Evolutionary conservation across 2,797 vertebrate species (phyloP).

Genomic region (Gobionotothen gibberifrons): DNA sequence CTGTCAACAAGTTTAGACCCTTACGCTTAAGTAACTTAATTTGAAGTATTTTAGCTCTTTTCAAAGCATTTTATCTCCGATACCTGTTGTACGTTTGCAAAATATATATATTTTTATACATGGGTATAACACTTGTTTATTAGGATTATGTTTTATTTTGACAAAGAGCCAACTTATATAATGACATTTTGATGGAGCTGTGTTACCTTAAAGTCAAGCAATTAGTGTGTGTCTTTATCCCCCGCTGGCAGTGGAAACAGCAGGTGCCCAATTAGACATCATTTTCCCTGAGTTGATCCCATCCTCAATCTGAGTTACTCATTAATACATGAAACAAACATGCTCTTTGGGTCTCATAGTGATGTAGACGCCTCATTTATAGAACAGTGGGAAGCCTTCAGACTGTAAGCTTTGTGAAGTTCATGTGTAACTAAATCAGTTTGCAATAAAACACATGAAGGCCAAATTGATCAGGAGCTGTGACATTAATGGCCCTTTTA

Average conservation of each 20-base stretch:
- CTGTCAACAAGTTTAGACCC: background rate
- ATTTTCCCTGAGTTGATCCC: constrained; percentile 23
- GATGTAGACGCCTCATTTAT: constrained; percentile 8
- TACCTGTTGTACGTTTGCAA: background rate
- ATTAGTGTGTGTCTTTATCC: constrained; percentile 48
- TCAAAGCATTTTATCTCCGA: background rate
- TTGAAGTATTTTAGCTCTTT: background rate
- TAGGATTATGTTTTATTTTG: constrained; percentile 15
- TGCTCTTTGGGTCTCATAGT: constrained; percentile 7
- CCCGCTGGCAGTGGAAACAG: constrained; percentile 34
- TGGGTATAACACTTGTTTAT: constrained; percentile 7
- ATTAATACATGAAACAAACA: constrained; percentile 25
- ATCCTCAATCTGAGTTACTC: constrained; percentile 15
- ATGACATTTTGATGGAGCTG: constrained; percentile 18
- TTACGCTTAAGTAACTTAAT: background rate
- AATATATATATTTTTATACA: background rate
- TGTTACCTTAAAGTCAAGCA: constrained; percentile 40
- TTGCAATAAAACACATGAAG: background rate
- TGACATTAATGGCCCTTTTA: constrained; percentile 8
- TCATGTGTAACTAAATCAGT: constrained; percentile 19
- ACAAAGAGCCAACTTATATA: constrained; percentile 23
- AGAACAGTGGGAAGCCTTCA: background rate
- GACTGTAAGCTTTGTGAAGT: constrained; percentile 1
- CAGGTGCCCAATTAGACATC: constrained; percentile 42
- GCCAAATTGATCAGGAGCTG: background rate